phyloP scores from a whole-genome alignment of 2,888 invertebrate species.

The Tetrapedia diversipes region DNA sequence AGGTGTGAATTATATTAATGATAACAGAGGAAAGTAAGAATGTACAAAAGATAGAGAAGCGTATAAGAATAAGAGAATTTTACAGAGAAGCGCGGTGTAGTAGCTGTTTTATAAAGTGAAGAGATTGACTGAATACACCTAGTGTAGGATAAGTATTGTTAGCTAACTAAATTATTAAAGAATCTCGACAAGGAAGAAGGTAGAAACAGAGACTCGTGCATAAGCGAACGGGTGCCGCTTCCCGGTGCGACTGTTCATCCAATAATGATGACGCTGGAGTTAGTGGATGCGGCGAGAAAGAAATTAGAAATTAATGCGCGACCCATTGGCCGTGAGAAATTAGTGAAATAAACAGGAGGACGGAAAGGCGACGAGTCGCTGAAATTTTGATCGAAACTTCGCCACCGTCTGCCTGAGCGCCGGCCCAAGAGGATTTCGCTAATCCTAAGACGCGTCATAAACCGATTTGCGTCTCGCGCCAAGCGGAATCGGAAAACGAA shows the following conservation, averaged over 20 bases:
- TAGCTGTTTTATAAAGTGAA: too few species aligned
- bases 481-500: conserved; percentile 58
- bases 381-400: conserved; percentile 64
- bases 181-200: too few species aligned
- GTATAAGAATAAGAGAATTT: too few species aligned
- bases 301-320: conserved; percentile 34
- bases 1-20: too few species aligned
- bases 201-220: too few species aligned
- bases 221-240: too few species aligned
- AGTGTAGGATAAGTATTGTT: too few species aligned
- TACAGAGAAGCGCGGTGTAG: too few species aligned
- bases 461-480: conserved; percentile 57
- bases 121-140: too few species aligned
- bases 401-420: conserved; percentile 15
- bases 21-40: too few species aligned
- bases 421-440: conserved; percentile 52
- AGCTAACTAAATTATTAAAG: too few species aligned
- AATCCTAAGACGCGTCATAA: conserved; percentile 68
- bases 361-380: conserved; percentile 30
- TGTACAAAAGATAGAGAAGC: too few species aligned
- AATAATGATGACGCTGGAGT: conserved; percentile 21
- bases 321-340: conserved; percentile 24
- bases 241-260: conserved; percentile 6
- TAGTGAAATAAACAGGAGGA: conserved; percentile 42
- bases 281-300: background rate